These are phyloP conservation scores for Pachypanchax playfairii DNA, from an alignment of 2,113 vertebrate species.

Conservation along the genomic window DNA sequence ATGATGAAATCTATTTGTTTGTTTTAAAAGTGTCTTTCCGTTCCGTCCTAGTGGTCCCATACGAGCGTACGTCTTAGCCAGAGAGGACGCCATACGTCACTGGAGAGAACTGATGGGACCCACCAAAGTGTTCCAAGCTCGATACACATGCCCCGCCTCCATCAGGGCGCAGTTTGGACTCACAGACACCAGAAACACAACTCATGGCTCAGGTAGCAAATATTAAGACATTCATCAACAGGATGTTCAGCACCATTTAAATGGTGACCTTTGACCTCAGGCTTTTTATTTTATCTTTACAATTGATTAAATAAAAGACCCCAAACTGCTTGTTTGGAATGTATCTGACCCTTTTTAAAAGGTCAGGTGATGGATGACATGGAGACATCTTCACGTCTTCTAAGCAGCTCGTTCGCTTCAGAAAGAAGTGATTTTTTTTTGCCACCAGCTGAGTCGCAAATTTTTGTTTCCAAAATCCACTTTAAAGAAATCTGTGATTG, in stretches of 20 bases:
- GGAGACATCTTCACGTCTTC: too few species aligned
- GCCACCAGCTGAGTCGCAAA: too few species aligned
- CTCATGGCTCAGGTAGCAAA: conserved; percentile 90
- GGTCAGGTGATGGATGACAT: too few species aligned
- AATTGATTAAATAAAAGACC: too few species aligned
- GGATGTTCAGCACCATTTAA: neutral
- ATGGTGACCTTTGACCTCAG: too few species aligned
- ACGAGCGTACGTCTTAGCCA: conserved; percentile 92
- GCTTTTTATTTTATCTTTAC: too few species aligned
- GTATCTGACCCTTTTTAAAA: too few species aligned
- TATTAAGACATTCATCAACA: neutral
- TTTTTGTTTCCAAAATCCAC: too few species aligned
- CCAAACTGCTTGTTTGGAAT: too few species aligned
- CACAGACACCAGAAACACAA: conserved; percentile 95
- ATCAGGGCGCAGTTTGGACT: conserved; percentile 90
- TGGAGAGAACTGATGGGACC: conserved; percentile 96
- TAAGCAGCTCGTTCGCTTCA: too few species aligned
- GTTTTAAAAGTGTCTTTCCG: neutral
- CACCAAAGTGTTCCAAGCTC: conserved; percentile 91
- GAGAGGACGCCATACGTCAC: conserved; percentile 83
- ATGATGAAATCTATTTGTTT: neutral
- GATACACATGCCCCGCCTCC: conserved; percentile 79
- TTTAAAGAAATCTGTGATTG: neutral
- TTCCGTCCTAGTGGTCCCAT: conserved; percentile 86
- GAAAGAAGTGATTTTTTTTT: too few species aligned